Percentiles rank a stretch among this genome's conserved stretches.
Evolutionary conservation across 2,797 vertebrate species (phyloP).

Genomic region (Acrossocheilus wenchowensis): DNA sequence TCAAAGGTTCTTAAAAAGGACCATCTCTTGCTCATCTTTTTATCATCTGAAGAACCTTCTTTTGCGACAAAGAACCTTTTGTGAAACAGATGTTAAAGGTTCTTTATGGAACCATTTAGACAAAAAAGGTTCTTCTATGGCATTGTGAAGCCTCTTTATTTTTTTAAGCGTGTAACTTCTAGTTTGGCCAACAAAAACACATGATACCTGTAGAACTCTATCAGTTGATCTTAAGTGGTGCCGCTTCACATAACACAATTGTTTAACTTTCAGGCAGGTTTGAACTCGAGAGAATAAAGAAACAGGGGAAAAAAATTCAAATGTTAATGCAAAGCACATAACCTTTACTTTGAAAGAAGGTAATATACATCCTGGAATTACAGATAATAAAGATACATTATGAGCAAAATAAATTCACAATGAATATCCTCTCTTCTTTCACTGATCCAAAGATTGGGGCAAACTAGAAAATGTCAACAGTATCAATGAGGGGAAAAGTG

Average conservation of each 20-base stretch:
- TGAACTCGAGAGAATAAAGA: constrained; percentile 29
- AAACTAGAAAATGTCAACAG: constrained; percentile 75
- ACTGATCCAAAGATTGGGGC: constrained; percentile 73
- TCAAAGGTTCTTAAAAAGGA: too few relatives aligned
- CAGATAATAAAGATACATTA: constrained; percentile 86
- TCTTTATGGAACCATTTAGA: too few relatives aligned
- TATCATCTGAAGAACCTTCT: too few relatives aligned
- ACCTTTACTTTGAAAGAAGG: constrained; percentile 86
- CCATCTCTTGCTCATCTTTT: too few relatives aligned
- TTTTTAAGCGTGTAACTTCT: not conserved
- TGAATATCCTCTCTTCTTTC: constrained; percentile 76
- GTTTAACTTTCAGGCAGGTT: not conserved
- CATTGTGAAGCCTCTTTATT: too few relatives aligned
- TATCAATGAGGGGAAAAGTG: constrained; percentile 76
- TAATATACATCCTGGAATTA: constrained; percentile 88
- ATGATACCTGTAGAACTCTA: not conserved
- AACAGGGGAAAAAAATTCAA: constrained; percentile 49
- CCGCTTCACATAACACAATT: not conserved
- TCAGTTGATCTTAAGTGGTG: not conserved
- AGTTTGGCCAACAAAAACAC: not conserved
- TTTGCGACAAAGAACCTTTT: too few relatives aligned
- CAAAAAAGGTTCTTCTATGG: too few relatives aligned
- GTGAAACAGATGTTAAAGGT: too few relatives aligned
- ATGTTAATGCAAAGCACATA: constrained; percentile 86
- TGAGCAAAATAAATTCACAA: constrained; percentile 84